Evolutionary conservation across 2,888 invertebrate species (phyloP), one percentile per base, ranked within the genome.

Genomic region (Dioctria linearis): DNA sequence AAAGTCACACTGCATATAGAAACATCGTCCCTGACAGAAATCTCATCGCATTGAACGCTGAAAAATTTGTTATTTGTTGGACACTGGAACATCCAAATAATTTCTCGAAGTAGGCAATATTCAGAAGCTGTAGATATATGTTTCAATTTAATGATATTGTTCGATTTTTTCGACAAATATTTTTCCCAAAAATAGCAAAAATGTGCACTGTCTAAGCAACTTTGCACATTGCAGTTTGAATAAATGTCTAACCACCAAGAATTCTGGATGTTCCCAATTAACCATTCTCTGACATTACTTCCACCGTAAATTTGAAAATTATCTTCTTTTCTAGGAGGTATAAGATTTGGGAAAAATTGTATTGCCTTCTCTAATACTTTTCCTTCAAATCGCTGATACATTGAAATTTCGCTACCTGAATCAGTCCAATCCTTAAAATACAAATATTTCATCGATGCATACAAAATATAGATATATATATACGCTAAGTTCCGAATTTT

Each of bases 181-280:
- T 84, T 84, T 59, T 84, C 86, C 87, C 90, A 90, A 78, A 87
- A 84, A 59, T 88, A 84, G 79, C 90, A 89, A 69, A 91, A 88
- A 83, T 90, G 88, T 0, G 90, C 88, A 61, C 86, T 83, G 0
- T 86, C 84, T 83, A 87, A 86, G 76, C 83, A 82, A 80, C 88
- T 89, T 0, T 85, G 69, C 1, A 88, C 86, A 78, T 85, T 83
- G 43, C 86, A 66, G 8, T n/a, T 25, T 8, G 3, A 37, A 13
- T 85, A 83, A 42, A 86, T 85, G n/a, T 88, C 82, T 69, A 86
- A 85, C 85, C 90, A 90, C 91, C 90, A 91, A 39, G 86, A 85
- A 51, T 88, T 86, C 82, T 91, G 91, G 11, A 90, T 84, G 78
- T 87, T 87, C 4, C 82, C 83, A 4, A 83, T n/a, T 5, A 91